Evolutionary conservation across 2,888 invertebrate species (phyloP).

Genomic region (Tetranychus truncatus): DNA sequence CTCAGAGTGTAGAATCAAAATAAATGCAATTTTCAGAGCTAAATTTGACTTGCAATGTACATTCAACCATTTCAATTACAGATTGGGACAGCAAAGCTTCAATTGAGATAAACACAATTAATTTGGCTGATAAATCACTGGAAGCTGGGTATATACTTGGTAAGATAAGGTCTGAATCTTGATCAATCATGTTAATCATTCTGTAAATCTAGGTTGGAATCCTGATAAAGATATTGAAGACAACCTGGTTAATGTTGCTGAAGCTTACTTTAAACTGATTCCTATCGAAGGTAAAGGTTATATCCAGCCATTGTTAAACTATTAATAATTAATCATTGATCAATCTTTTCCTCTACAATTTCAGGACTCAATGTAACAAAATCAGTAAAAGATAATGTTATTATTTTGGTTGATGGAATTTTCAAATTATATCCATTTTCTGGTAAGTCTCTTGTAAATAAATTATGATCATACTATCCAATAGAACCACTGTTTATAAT

Average conservation of each 20-base stretch:
- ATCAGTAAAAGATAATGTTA: too few relatives aligned
- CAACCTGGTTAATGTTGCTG: neutral
- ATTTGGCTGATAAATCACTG: neutral
- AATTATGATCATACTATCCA: too few relatives aligned
- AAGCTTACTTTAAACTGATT: neutral
- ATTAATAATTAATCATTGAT: neutral
- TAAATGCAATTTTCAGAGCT: too few relatives aligned
- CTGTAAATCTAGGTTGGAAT: neutral
- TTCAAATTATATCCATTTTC: too few relatives aligned
- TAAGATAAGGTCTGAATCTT: neutral
- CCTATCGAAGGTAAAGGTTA: neutral
- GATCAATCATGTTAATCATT: neutral
- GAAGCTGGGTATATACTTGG: neutral
- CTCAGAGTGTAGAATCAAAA: too few relatives aligned
- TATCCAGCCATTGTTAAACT: neutral
- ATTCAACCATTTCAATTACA: neutral
- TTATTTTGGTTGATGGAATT: too few relatives aligned
- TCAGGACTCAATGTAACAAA: neutral
- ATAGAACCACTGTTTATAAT: too few relatives aligned
- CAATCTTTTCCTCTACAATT: neutral
- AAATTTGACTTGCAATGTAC: too few relatives aligned
- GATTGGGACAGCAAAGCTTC: neutral
- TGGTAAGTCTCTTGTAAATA: too few relatives aligned
- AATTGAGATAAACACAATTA: neutral
- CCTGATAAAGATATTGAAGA: neutral